phyloP scores from a whole-genome alignment of 2,797 vertebrate genomes.

The Mormyrus proboscirostris region DNA sequence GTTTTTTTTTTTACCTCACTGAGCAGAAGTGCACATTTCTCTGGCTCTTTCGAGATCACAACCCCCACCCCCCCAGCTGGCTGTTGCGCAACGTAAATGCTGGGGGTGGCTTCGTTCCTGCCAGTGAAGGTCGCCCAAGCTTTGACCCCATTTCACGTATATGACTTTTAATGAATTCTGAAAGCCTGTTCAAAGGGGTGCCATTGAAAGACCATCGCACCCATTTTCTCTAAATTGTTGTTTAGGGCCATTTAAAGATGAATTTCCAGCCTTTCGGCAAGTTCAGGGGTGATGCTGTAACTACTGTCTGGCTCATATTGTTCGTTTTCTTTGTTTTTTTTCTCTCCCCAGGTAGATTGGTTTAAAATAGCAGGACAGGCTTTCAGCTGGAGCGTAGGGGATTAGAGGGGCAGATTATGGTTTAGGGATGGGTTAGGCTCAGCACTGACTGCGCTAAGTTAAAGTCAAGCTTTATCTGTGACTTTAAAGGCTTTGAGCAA shows the following conservation, averaged over 20 bases:
- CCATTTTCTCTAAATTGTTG: conserved; percentile 49
- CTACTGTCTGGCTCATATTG: not conserved
- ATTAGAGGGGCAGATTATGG: not conserved
- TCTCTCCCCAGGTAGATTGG: not conserved
- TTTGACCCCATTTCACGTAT: conserved; percentile 6
- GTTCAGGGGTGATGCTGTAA: not conserved
- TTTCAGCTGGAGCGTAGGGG: not conserved
- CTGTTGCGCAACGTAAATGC: not conserved
- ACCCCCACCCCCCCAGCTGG: too few relatives aligned
- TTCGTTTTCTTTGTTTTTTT: not conserved
- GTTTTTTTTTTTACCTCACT: not conserved
- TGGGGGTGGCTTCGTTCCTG: not conserved
- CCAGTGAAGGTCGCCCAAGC: not conserved
- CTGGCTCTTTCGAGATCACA: not conserved
- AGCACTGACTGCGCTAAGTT: not conserved
- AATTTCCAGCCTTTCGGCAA: not conserved
- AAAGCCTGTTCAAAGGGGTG: conserved; percentile 25
- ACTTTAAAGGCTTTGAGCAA: not conserved
- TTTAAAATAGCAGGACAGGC: conserved; percentile 2
- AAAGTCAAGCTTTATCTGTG: not conserved
- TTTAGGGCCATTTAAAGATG: conserved; percentile 39
- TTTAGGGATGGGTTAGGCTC: not conserved
- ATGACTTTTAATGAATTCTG: not conserved
- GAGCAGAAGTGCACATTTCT: not conserved
- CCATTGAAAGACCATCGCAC: conserved; percentile 30